Evolutionary conservation across 1,140 invertebrate genomes (phyloP).

Genomic region (Drosophila guanche): DNA sequence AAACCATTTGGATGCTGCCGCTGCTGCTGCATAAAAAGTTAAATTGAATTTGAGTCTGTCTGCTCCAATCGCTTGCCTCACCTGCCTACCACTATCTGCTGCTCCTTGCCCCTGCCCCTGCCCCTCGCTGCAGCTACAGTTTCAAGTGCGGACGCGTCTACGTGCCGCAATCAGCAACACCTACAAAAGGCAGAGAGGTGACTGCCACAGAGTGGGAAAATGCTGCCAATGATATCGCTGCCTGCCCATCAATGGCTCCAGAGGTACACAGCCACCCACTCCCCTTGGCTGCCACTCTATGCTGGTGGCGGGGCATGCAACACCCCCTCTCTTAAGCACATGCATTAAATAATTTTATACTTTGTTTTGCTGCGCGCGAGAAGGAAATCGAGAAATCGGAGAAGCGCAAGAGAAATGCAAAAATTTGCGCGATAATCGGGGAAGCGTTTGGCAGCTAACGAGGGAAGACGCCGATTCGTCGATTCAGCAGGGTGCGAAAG

Average conservation of each 20-base stretch:
- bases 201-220: slow-evolving; percentile 24
- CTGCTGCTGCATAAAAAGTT: slow-evolving; percentile 54
- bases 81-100: slow-evolving; percentile 30
- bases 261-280: slow-evolving; percentile 47
- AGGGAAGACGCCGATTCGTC: slow-evolving; percentile 41
- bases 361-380: slow-evolving; percentile 54
- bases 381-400: not conserved
- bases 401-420: slow-evolving; percentile 52
- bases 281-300: slow-evolving; percentile 5
- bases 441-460: slow-evolving; percentile 75
- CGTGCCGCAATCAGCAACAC: slow-evolving; percentile 80
- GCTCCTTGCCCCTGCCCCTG: slow-evolving; percentile 16
- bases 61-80: slow-evolving; percentile 40
- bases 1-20: not conserved
- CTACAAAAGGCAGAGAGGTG: slow-evolving; percentile 51
- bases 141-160: slow-evolving; percentile 61
- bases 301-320: too few species aligned
- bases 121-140: slow-evolving; percentile 24
- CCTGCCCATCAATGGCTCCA: slow-evolving; percentile 65
- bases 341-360: slow-evolving; percentile 82
- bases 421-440: slow-evolving; percentile 74
- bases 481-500: slow-evolving; percentile 12
- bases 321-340: slow-evolving; percentile 37
- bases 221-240: slow-evolving; percentile 69
- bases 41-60: slow-evolving; percentile 75